Base-by-base conservation (phyloP, 2,797 vertebrate genomes). In the Esox masquinongy region DNA sequence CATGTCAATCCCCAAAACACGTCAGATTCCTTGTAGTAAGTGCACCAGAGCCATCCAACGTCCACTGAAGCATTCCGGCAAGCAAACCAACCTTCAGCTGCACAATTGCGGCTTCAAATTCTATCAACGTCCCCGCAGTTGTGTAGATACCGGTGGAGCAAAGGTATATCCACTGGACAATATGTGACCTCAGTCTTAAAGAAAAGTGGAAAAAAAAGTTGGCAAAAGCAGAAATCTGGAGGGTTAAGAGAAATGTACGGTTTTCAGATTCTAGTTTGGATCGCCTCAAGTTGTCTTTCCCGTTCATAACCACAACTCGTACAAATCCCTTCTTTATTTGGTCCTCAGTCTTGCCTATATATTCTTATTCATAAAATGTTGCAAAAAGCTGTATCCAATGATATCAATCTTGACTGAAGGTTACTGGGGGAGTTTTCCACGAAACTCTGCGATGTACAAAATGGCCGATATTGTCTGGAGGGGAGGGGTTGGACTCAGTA, bases 381-480 rank as follows among this genome's bases (percentile, higher is more conserved):
- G 11, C 7, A 17, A 53, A 31, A 51, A 31, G 17, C 31, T 24
- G 51, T 59, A 61, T 59, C 70, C 43, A 66, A 50, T 64, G 51
- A 75, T 68, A 43, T 24, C 36, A 73, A 14, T 43, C 56, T 19
- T 49, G 67, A 56, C 53, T 53, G 36, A 22, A 24, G 36, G 4
- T 49, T 73, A 73, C 47, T 26, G 34, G 72, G 47, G 29, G 71
- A 12, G 29, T 19, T 61, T 61, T 61, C 43, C 43, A 47, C 43
- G 34, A 34, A 53, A 49, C 77, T 66, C 47, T 43, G n/a, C 17
- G 53, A 59, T 53, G 11, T 47, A 66, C 39, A 72, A 78, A 78
- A 73, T 51, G 66, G 70, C 63, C 17, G 64, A 68, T 49, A 22
- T 8, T 59, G 16, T 66, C 66, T 19, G 11, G 11, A 19, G 59